Percentiles rank a stretch among this genome's conserved stretches.
Conservation (phyloP, 1,140 invertebrate genomes). For the Gonatopus flavifemur region DNA sequence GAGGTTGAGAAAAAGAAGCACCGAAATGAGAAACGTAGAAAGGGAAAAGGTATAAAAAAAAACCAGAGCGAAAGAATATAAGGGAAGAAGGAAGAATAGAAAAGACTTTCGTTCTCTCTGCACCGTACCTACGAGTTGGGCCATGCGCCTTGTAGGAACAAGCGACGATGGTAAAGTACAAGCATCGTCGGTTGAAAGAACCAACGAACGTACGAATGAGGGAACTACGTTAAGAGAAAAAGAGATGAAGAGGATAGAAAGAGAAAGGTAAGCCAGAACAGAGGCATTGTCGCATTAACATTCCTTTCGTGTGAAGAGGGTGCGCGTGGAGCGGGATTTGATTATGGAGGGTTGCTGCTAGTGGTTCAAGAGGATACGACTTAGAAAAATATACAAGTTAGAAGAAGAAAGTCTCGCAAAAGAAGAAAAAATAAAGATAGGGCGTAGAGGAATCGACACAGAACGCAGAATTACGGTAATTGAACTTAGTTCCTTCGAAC, state of each 20-base stretch:
- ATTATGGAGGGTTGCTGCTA: conserved; percentile 50
- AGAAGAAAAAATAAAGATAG: too few species aligned
- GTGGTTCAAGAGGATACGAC: conserved; percentile 12
- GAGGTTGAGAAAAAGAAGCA: too few species aligned
- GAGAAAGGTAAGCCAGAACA: conserved; percentile 21
- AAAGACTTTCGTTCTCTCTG: background rate
- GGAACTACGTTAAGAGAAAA: background rate
- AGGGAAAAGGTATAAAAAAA: background rate
- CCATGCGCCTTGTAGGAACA: too few species aligned
- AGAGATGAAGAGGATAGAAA: background rate
- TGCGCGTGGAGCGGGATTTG: conserved; percentile 54
- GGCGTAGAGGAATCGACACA: too few species aligned
- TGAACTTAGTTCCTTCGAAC: too few species aligned
- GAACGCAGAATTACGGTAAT: too few species aligned
- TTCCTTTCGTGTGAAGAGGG: conserved; percentile 57
- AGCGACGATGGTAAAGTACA: too few species aligned
- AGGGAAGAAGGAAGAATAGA: background rate
- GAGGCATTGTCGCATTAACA: conserved; percentile 57
- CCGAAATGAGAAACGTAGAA: too few species aligned
- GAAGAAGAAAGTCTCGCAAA: too few species aligned
- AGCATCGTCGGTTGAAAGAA: too few species aligned
- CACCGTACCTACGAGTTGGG: background rate
- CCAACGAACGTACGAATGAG: background rate
- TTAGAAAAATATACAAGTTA: too few species aligned
- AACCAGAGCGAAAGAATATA: background rate